Percentiles rank a stretch among this genome's conserved stretches.
These are phyloP conservation scores for Leptothorax acervorum DNA, from an alignment of 2,888 invertebrate genomes.

Conservation along the genomic window DNA sequence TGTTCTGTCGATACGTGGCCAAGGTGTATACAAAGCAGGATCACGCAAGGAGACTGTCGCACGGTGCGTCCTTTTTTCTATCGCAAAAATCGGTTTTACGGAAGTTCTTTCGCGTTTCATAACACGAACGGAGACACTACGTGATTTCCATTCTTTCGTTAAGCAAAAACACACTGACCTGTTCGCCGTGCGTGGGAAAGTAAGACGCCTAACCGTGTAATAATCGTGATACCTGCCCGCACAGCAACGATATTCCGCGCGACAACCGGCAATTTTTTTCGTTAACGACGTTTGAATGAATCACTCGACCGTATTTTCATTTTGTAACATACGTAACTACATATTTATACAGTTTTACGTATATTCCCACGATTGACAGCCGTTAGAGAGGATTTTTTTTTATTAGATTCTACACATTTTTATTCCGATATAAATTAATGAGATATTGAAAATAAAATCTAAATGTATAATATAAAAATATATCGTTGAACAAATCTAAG, in stretches of 20 bases:
- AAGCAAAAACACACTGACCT: slow-evolving; percentile 46
- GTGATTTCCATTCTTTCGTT: slow-evolving; percentile 44
- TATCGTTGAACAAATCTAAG: not conserved
- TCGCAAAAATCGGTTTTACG: not conserved
- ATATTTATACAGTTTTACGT: slow-evolving; percentile 10
- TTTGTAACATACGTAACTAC: slow-evolving; percentile 4
- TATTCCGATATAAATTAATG: slow-evolving; percentile 4
- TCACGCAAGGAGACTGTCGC: slow-evolving; percentile 79
- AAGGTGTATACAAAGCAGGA: slow-evolving; percentile 86
- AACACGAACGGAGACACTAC: slow-evolving; percentile 11
- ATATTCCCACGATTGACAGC: not conserved
- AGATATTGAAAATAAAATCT: not conserved
- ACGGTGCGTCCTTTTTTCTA: slow-evolving; percentile 73
- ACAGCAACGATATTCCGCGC: slow-evolving; percentile 3
- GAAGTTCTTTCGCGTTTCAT: slow-evolving; percentile 1
- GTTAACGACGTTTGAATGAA: slow-evolving; percentile 40
- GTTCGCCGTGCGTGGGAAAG: slow-evolving; percentile 49
- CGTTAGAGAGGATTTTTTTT: not conserved
- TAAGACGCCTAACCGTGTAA: not conserved
- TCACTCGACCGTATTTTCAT: slow-evolving; percentile 4
- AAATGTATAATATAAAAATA: not conserved
- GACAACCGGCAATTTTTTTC: slow-evolving; percentile 54
- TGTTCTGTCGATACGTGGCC: slow-evolving; percentile 87
- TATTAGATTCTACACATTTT: not conserved
- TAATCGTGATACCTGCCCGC: slow-evolving; percentile 34